These are phyloP conservation scores for Anoplophora glabripennis DNA, from an alignment of 1,140 invertebrate genomes.

Conservation along the genomic window DNA sequence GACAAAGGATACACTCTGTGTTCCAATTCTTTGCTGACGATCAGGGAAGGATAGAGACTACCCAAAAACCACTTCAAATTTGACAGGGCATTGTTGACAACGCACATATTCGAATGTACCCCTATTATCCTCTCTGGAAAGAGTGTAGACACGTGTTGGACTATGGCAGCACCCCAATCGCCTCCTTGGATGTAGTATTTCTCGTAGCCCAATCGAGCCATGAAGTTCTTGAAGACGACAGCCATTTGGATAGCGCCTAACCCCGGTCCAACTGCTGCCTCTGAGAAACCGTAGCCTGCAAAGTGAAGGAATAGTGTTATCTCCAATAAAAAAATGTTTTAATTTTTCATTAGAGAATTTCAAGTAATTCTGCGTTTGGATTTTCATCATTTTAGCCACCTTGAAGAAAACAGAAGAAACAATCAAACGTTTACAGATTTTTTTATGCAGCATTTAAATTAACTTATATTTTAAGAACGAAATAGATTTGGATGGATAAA, in stretches of 20 bases:
- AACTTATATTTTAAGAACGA: no score
- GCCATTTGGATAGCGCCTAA: conserved; percentile 62
- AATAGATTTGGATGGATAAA: no score
- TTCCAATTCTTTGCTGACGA: conserved; percentile 56
- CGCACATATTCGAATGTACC: conserved; percentile 68
- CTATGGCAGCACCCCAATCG: conserved; percentile 75
- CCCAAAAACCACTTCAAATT: conserved; percentile 57
- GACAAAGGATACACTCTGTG: conserved; percentile 62
- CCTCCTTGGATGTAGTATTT: conserved; percentile 83
- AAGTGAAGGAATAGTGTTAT: no score
- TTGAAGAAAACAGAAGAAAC: no score
- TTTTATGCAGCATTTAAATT: no score
- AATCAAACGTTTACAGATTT: no score
- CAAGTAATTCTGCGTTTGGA: no score
- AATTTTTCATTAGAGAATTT: no score
- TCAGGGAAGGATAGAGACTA: conserved; percentile 53
- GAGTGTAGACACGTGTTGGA: conserved; percentile 58
- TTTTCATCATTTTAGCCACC: no score
- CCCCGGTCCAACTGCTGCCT: conserved; percentile 62
- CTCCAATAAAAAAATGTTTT: no score
- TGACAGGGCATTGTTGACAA: conserved; percentile 43
- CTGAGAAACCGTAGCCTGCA: conserved; percentile 76
- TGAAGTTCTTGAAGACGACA: conserved; percentile 76
- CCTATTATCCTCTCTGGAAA: conserved; percentile 70
- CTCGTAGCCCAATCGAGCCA: conserved; percentile 72